phyloP scores from a whole-genome alignment of 2,113 vertebrate species.

The Pungitius pungitius region DNA sequence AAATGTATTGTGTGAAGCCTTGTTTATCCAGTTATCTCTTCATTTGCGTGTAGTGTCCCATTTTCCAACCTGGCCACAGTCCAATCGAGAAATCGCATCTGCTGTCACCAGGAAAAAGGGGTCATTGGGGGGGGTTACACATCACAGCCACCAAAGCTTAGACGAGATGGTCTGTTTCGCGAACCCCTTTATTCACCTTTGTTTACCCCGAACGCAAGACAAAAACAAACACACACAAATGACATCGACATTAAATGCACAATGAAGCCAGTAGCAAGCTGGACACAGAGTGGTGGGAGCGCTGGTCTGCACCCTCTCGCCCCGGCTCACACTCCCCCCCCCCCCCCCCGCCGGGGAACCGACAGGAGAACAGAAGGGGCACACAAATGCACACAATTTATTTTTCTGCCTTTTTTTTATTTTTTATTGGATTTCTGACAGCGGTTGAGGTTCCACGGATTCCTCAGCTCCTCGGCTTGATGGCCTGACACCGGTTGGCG shows the following conservation, averaged over 20 bases:
- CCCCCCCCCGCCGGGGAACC: constrained; percentile 9
- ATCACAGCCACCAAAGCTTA: constrained; percentile 39
- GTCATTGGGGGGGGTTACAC: constrained; percentile 17
- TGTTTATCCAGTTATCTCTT: constrained; percentile 4
- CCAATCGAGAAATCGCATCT: constrained; percentile 15
- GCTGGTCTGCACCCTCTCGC: constrained; percentile 64
- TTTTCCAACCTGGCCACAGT: not conserved
- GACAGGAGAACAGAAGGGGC: constrained; percentile 57
- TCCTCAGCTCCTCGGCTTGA: constrained; percentile 52
- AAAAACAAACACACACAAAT: constrained; percentile 32
- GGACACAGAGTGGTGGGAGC: constrained; percentile 43
- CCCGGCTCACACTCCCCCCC: constrained; percentile 43
- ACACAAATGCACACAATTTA: constrained; percentile 53
- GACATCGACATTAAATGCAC: constrained; percentile 53
- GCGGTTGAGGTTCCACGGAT: constrained; percentile 59
- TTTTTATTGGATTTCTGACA: constrained; percentile 72
- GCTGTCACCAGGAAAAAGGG: not conserved
- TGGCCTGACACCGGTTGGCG: constrained; percentile 50
- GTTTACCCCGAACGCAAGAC: constrained; percentile 37
- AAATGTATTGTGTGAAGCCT: too few species aligned
- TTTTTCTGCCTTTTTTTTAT: constrained; percentile 63
- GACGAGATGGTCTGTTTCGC: constrained; percentile 33
- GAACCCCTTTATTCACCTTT: constrained; percentile 22
- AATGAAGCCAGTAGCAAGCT: constrained; percentile 51
- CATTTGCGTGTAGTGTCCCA: constrained; percentile 5